Base-by-base conservation (phyloP, 2,113 vertebrate genomes). In the Gallinago jamesoni region DNA sequence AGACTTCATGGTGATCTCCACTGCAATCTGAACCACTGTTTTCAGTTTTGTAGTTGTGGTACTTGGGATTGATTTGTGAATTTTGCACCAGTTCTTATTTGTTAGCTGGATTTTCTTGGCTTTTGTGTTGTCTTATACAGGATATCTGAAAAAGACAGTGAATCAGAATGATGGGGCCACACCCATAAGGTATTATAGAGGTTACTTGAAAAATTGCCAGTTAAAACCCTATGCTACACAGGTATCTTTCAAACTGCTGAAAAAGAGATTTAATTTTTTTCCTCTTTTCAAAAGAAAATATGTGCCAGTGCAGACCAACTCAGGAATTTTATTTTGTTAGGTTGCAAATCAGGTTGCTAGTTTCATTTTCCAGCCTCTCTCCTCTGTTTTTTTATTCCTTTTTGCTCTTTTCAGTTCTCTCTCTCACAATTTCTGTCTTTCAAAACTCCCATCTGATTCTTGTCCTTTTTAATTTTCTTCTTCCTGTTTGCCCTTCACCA, bases 261-360 rank as follows among this genome's bases (percentile, higher is more conserved):
- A 45, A 39, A 60, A 72, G 14, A 31, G 1, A 17, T 64, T 68
- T 45, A 15, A 43, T 45, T 45, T 45, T 45, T 22, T 48, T 10
- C 22, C 15, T 63, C 11, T 21, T 1, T 56, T 84, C 16, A 53
- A 4, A 64, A 31, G 14, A 78, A 41, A 37, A n/a, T 10, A 14
- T 0, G 0, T 25, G 24, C 39, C 1, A 2, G 9, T 69, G 27
- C 2, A 2, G 45, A 53, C 22, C 47, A 31, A 11, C 13, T 74
- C 11, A 33, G 27, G 27, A 66, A 22, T 62, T 69, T n/a, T 41
- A 30, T 39, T 84, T 80, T 64, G 27, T 47, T 41, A 30, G 27
- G 12, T 12, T 90, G 56, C 33, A 70, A 55, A 74, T 53, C 6
- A 12, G 19, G 17, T 74, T 76, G 7, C 25, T 67, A 33, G 19